A percentile compares a stretch with the other conserved stretches of the same genome.
Conservation (phyloP, 2,113 vertebrate species). For the Galbula dea region DNA sequence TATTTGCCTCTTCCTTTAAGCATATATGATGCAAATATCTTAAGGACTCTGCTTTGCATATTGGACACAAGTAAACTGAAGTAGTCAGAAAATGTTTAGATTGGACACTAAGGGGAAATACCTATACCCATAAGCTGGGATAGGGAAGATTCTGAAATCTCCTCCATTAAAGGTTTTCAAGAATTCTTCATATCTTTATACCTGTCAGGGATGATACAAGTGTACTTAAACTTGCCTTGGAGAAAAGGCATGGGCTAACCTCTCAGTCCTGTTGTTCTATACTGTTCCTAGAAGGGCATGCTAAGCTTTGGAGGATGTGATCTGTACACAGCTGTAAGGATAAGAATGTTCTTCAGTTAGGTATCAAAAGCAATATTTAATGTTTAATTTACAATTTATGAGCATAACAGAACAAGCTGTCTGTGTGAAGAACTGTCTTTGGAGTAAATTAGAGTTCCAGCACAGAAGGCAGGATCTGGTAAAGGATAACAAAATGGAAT, state of each 20-base stretch:
- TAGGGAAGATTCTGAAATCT: not conserved
- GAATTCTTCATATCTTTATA: not conserved
- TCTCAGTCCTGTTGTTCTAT: not conserved
- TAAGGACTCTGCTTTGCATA: not conserved
- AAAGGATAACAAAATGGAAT: not conserved
- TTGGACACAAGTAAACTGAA: not conserved
- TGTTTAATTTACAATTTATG: not conserved
- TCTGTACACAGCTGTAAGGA: not conserved
- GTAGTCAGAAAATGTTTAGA: not conserved
- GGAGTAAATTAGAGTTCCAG: not conserved
- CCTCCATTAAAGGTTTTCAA: not conserved
- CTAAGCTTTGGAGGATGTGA: not conserved
- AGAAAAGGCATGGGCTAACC: not conserved
- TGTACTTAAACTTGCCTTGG: slow-evolving; percentile 30
- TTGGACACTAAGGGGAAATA: not conserved
- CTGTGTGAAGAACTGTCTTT: not conserved
- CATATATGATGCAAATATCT: not conserved
- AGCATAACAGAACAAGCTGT: not conserved
- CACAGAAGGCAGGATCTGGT: not conserved
- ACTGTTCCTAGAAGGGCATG: not conserved
- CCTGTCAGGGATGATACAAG: not conserved
- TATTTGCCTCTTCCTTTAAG: not conserved
- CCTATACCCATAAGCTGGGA: not conserved
- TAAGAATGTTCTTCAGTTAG: not conserved
- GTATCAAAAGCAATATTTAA: slow-evolving; percentile 21